Conservation (phyloP, 2,888 invertebrate species). For the Drosophila mimetica region DNA sequence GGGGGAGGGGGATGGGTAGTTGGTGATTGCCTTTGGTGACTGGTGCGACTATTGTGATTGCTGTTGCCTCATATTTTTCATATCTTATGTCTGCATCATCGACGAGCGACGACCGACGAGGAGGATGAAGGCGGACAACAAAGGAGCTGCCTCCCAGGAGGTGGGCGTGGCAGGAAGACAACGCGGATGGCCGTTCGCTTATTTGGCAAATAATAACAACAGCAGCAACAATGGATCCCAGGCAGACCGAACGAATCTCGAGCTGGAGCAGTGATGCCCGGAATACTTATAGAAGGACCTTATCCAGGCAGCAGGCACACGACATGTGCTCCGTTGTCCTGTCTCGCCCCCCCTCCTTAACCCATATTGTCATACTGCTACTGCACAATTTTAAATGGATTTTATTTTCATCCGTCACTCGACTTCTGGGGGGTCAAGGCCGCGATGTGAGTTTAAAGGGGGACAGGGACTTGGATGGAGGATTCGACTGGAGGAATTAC, state of each 20-base stretch:
- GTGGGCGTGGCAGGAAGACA: constrained; percentile 16
- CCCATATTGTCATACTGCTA: constrained; percentile 11
- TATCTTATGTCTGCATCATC: constrained; percentile 79
- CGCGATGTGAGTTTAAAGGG: background rate
- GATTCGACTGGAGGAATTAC: background rate
- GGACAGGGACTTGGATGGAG: background rate
- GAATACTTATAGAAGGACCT: constrained; percentile 53
- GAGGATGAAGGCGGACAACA: constrained; percentile 60
- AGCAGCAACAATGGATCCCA: constrained; percentile 50
- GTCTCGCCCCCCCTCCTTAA: background rate
- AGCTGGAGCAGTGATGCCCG: constrained; percentile 20
- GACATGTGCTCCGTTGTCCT: constrained; percentile 18
- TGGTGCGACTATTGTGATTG: constrained; percentile 67
- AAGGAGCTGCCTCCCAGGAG: constrained; percentile 24
- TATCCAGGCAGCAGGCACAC: constrained; percentile 55
- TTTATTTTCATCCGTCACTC: constrained; percentile 64
- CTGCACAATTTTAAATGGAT: constrained; percentile 66
- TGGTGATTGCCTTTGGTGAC: constrained; percentile 57
- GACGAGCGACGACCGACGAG: constrained; percentile 39
- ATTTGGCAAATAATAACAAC: constrained; percentile 77
- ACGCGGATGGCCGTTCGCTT: constrained; percentile 56
- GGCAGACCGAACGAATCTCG: constrained; percentile 13
- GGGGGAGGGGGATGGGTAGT: background rate
- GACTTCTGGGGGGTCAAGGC: constrained; percentile 19
- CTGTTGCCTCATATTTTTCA: constrained; percentile 77